Percentiles rank a stretch among this genome's conserved stretches.
Evolutionary conservation across 1,140 invertebrate genomes (phyloP).

Genomic region (Callitettix versicolor): DNA sequence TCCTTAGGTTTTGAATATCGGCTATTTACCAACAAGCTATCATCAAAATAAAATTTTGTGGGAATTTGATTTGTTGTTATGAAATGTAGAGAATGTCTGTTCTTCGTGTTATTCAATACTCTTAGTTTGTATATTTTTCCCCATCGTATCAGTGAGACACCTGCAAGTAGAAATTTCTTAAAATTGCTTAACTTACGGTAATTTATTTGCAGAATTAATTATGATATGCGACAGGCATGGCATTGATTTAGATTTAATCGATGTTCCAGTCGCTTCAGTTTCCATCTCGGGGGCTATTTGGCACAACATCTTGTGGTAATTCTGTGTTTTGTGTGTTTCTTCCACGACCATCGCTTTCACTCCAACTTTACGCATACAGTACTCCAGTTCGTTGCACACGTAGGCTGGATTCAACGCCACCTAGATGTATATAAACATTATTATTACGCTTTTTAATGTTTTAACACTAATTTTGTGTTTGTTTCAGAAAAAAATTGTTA

Average conservation of each 20-base stretch:
- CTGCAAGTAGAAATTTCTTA: no score
- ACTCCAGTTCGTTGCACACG: constrained; percentile 62
- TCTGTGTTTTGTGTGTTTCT: constrained; percentile 49
- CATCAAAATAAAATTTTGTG: no score
- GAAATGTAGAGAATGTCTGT: no score
- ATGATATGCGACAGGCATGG: constrained; percentile 44
- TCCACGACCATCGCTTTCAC: constrained; percentile 60
- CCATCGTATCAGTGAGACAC: no score
- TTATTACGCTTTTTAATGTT: background rate
- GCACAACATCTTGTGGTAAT: constrained; percentile 61
- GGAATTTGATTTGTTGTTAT: no score
- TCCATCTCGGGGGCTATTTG: constrained; percentile 24
- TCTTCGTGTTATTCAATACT: no score
- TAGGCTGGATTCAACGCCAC: constrained; percentile 80
- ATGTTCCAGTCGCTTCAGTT: constrained; percentile 8
- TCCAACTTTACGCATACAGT: constrained; percentile 66
- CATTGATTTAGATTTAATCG: constrained; percentile 25
- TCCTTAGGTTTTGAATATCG: no score
- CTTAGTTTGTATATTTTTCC: no score
- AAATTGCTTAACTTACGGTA: constrained; percentile 42
- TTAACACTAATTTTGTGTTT: background rate
- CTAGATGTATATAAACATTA: constrained; percentile 32
- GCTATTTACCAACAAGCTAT: no score
- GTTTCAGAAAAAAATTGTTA: no score
- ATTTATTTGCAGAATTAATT: constrained; percentile 36